These are phyloP conservation scores for Meriones psammophilus DNA, from an alignment of 2,797 vertebrate species.

Conservation along the genomic window DNA sequence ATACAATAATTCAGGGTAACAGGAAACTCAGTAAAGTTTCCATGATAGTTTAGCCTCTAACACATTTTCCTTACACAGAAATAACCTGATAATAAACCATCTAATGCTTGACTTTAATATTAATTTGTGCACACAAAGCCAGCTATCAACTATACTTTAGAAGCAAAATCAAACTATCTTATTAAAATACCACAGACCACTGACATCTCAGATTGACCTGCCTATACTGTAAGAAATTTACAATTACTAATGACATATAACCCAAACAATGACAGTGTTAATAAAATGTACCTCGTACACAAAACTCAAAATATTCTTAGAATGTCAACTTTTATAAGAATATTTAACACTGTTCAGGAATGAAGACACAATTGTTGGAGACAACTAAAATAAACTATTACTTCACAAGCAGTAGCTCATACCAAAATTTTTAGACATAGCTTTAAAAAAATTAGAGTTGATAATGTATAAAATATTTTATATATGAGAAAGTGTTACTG, in stretches of 20 bases:
- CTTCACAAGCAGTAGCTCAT: background rate
- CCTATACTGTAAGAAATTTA: slow-evolving; percentile 9
- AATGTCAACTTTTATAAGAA: slow-evolving; percentile 60
- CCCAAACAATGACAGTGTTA: slow-evolving; percentile 36
- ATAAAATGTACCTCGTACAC: background rate
- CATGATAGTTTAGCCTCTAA: background rate
- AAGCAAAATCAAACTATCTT: slow-evolving; percentile 33
- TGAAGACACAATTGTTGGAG: slow-evolving; percentile 10
- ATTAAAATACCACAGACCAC: slow-evolving; percentile 39
- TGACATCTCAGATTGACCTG: slow-evolving; percentile 32
- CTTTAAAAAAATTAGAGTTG: background rate
- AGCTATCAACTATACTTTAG: slow-evolving; percentile 47
- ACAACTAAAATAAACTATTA: slow-evolving; percentile 31
- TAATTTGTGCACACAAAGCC: slow-evolving; percentile 36
- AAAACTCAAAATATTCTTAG: slow-evolving; percentile 61
- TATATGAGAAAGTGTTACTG: slow-evolving; percentile 7
- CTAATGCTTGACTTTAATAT: slow-evolving; percentile 26
- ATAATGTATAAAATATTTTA: slow-evolving; percentile 30
- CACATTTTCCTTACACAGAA: slow-evolving; percentile 49
- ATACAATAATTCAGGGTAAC: background rate
- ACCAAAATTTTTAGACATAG: slow-evolving; percentile 27
- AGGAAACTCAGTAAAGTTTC: background rate
- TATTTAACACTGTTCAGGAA: slow-evolving; percentile 41
- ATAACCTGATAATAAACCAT: slow-evolving; percentile 28
- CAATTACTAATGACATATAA: background rate